These are phyloP conservation scores for Pseudotriccus pelzelni DNA, from an alignment of 2,797 vertebrate species.

Conservation along the genomic window DNA sequence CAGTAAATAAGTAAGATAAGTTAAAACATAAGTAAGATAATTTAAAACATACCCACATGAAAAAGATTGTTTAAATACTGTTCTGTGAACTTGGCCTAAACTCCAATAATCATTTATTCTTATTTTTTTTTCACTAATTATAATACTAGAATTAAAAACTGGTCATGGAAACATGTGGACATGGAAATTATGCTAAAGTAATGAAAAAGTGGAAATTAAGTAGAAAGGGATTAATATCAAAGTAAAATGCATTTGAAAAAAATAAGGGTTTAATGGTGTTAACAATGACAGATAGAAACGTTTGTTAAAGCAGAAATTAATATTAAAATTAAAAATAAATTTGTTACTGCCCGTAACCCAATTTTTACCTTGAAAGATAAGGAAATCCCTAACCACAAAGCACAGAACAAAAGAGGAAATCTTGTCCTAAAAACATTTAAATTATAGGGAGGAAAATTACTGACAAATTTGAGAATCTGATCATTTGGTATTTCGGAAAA, in stretches of 20 bases:
- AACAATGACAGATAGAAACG: background rate
- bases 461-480: background rate
- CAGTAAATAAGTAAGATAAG: no score
- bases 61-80: background rate
- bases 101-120: accelerated
- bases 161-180: background rate
- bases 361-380: background rate
- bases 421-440: background rate
- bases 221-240: background rate
- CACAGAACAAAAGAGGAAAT: background rate
- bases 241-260: background rate
- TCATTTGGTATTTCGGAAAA: background rate
- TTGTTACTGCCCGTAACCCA: background rate
- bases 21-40: background rate
- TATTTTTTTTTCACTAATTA: background rate
- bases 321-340: background rate
- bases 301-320: background rate
- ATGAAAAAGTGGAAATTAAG: background rate
- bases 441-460: background rate
- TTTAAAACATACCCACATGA: background rate
- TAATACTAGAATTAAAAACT: background rate
- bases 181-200: background rate
- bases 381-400: background rate
- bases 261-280: background rate
- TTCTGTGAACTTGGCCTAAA: background rate